Conservation (phyloP, 1,140 invertebrate species). For the Drosophila quadrilineata region DNA sequence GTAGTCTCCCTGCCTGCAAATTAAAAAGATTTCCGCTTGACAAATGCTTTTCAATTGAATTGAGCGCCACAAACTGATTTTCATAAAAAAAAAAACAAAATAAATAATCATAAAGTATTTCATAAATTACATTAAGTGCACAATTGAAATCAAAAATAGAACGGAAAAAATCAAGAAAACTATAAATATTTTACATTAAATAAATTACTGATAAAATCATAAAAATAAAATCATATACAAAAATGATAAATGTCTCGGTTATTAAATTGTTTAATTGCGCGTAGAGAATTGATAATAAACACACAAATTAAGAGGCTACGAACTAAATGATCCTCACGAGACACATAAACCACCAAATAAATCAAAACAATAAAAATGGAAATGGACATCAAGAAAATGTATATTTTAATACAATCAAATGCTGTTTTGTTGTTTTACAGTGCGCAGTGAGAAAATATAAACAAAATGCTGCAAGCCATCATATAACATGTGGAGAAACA, state of each 20-base stretch:
- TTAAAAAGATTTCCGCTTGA: too few relatives aligned
- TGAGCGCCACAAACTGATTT: too few relatives aligned
- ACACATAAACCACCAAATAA: slow-evolving; percentile 28
- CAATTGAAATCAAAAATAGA: not conserved
- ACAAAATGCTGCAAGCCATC: slow-evolving; percentile 9
- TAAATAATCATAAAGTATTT: too few relatives aligned
- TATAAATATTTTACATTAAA: not conserved
- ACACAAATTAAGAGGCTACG: slow-evolving; percentile 15
- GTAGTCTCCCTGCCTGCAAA: too few relatives aligned
- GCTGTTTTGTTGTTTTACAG: slow-evolving; percentile 37
- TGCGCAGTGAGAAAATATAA: slow-evolving; percentile 44
- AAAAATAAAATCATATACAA: not conserved
- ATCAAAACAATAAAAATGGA: slow-evolving; percentile 25
- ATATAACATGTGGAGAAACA: slow-evolving; percentile 3
- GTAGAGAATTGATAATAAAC: slow-evolving; percentile 22
- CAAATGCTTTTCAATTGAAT: too few relatives aligned
- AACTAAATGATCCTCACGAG: slow-evolving; percentile 18
- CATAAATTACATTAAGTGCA: not conserved
- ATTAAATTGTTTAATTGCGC: slow-evolving; percentile 24
- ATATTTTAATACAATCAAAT: slow-evolving; percentile 34
- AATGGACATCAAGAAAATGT: slow-evolving; percentile 17
- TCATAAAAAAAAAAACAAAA: too few relatives aligned
- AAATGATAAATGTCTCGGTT: not conserved
- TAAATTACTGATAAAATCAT: not conserved
- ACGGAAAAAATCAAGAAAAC: slow-evolving; percentile 3